These are phyloP conservation scores for Cathartes aura DNA, from an alignment of 2,113 vertebrate species.

Conservation along the genomic window DNA sequence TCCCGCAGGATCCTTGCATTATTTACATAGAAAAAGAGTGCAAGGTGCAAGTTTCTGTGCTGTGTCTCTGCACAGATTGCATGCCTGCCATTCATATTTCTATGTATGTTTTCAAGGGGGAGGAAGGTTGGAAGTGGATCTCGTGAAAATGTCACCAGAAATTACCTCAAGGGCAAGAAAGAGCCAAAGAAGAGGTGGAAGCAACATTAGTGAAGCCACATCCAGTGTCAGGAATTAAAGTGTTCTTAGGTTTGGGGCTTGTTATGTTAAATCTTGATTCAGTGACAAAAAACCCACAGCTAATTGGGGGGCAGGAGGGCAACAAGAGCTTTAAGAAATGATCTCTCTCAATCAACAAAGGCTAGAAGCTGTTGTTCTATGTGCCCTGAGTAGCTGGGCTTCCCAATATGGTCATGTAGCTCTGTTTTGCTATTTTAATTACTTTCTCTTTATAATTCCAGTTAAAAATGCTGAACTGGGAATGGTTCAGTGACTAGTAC, in stretches of 20 bases:
- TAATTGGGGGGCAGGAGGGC: neutral
- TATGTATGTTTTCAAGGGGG: neutral
- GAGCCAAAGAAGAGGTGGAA: neutral
- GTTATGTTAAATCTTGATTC: neutral
- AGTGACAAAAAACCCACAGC: neutral
- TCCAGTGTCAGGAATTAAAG: constrained; percentile 6
- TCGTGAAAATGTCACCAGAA: constrained; percentile 48
- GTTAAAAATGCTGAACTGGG: neutral
- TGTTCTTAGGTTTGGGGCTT: neutral
- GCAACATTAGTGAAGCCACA: neutral
- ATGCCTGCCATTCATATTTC: constrained; percentile 59
- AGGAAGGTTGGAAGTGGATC: neutral
- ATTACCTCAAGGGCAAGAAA: constrained; percentile 39
- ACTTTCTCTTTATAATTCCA: neutral
- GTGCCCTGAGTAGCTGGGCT: neutral
- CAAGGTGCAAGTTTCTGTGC: constrained; percentile 73
- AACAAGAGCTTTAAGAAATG: neutral
- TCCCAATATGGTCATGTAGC: neutral
- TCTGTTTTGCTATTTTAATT: neutral
- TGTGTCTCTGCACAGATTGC: constrained; percentile 41
- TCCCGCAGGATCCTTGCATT: constrained; percentile 79
- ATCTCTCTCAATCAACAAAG: neutral
- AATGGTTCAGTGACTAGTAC: neutral
- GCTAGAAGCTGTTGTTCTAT: neutral
- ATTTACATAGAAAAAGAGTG: constrained; percentile 77